A percentile compares a stretch with the other conserved stretches of the same genome.
These are phyloP conservation scores for Hormiphora californensis DNA, from an alignment of 37 sponge, comb jelly and placozoan species.

Conservation along the genomic window DNA sequence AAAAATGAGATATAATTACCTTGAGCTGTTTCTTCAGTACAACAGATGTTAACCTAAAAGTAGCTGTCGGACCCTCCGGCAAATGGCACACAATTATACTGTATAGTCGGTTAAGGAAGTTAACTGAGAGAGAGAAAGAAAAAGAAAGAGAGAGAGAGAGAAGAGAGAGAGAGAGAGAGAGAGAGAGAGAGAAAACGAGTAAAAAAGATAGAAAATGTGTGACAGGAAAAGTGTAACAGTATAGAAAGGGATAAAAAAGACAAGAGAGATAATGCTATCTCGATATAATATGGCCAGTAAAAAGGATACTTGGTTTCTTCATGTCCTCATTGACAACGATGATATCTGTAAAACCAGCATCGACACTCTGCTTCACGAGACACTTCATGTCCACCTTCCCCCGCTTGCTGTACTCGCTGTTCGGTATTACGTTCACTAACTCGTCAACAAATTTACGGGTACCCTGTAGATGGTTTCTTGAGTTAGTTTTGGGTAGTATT, in stretches of 20 bases:
- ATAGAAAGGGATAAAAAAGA: too few species aligned
- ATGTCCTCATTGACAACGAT: conserved; percentile 85
- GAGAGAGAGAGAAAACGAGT: too few species aligned
- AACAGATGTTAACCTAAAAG: conserved; percentile 83
- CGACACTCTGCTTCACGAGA: conserved; percentile 65
- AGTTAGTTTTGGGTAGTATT: too few species aligned
- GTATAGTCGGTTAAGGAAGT: conserved; percentile 59
- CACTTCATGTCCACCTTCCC: conserved; percentile 72
- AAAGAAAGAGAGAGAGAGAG: too few species aligned
- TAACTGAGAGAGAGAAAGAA: too few species aligned
- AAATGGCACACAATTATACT: conserved; percentile 80
- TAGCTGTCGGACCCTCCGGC: conserved; percentile 93
- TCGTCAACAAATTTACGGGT: conserved; percentile 73
- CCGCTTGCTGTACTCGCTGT: conserved; percentile 70
- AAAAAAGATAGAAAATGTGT: too few species aligned
- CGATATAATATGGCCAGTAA: too few species aligned
- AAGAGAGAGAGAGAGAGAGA: too few species aligned
- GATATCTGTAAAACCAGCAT: conserved; percentile 69
- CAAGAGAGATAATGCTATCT: too few species aligned
- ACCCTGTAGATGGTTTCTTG: conserved; percentile 60
- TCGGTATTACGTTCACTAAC: conserved; percentile 72
- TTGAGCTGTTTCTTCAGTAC: conserved; percentile 69
- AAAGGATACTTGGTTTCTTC: conserved; percentile 82
- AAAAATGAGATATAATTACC: conserved; percentile 55
- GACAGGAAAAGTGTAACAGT: too few species aligned